Base-by-base conservation (phyloP, 2,113 vertebrate species). In the Antechinus stuartii region DNA sequence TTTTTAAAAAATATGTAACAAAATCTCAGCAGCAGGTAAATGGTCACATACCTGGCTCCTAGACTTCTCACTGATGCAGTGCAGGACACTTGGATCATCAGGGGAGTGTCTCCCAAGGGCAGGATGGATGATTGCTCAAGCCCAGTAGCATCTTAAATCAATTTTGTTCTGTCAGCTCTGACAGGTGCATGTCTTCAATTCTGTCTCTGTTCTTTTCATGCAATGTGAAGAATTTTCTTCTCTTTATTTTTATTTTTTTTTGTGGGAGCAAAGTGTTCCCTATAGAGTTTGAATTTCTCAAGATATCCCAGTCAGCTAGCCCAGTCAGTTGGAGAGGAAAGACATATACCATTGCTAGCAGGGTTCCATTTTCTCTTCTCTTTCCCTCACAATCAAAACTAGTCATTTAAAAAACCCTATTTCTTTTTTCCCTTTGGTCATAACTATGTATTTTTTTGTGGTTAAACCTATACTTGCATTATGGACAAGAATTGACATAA, bases 141-240 rank as follows among this genome's bases (percentile, higher is more conserved):
- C 19, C 68, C 68, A 84, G 68, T 42, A 19, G 68, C 35, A 23
- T 84, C 68, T 35, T 42, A 84, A 42, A 42, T 84, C 19, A 84
- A 84, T 42, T 84, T 84, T 84, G 16, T 84, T 84, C n/a, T 42
- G 35, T 84, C 68, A 84, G 16, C 19, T 84, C n/a, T 84, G 68
- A 84, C 68, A 84, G n/a, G n/a, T 84, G n/a, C n/a, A 84, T 84
- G n/a, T 42, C 68, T 84, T 84, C n/a, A 84, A 84, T 84, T 84
- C 68, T 84, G 68, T 23, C 68, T 76, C 68, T 84, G 35, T 84
- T 42, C n/a, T 42, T 84, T 42, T 84, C 35, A 42, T 84, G n/a
- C 19, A 42, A n/a, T 42, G 7, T 84, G 68, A 84, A 35, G 5
- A 76, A 6, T 76, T 76, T n/a, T 30, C 50, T 52, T 52, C 50